Evolutionary conservation across 2,888 invertebrate genomes (phyloP), one percentile per base, ranked within the genome.

Genomic region (Parapristionchus giblindavisi): DNA sequence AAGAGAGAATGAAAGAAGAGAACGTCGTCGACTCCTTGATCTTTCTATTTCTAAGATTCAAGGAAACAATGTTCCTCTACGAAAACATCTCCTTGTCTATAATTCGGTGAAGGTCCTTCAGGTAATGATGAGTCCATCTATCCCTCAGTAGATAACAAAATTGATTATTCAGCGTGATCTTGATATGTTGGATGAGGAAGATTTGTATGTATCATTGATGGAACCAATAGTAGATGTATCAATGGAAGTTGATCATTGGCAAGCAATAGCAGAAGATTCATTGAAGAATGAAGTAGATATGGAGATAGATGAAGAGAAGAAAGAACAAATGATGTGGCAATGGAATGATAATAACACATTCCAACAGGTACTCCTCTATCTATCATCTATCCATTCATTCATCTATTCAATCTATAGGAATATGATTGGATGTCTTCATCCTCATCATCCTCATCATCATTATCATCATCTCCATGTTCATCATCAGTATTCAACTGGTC

Each of bases 81-180:
- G 83, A 52, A 80, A 80, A 68, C 83, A 83, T 78, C 79, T 83
- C 43, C 78, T 81, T 73, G 80, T 83, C 66, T 83, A 77, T 77
- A 81, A 83, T 70, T 78, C 81, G 58, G 79, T 81, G 76, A 81
- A 82, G 72, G 70, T 72, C 27, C 78, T 83, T 66, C 83, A 83
- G 77, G 83, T 83, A 63, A 70, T 63, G 24, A n/a, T 51, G 14
- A 17, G 14, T 51, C 51, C n/a, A n/a, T n/a, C n/a, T n/a, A n/a
- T n/a, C n/a, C n/a, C n/a, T n/a, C n/a, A n/a, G n/a, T n/a, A 56
- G 24, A 38, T 40, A 17, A 63, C 8, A 52, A 8, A 54, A 8
- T 54, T 52, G 38, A 38, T 29, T 52, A 79, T 81, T 43, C 79
- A 83, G 83, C 78, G 77, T 51, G 83, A 83, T 54, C 76, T 83